phyloP scores from a whole-genome alignment of 2,888 invertebrate species.

The Dascillus cervinus region DNA sequence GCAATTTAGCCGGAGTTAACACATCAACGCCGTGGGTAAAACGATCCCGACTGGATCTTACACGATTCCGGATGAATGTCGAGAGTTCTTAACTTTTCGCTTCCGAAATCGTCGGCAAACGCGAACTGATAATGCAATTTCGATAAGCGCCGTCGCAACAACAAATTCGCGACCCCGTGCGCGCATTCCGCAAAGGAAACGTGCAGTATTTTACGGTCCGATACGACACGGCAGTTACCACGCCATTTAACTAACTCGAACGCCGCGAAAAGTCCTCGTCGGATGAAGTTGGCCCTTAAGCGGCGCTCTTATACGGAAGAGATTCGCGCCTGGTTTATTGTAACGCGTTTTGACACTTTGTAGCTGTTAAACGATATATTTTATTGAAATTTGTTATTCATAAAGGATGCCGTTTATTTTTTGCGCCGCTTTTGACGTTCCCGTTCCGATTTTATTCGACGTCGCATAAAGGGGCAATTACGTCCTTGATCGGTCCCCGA shows the following conservation, averaged over 20 bases:
- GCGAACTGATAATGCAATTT: too few species aligned
- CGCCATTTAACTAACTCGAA: slow-evolving; percentile 19
- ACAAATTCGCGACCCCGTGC: too few species aligned
- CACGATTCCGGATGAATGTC: slow-evolving; percentile 16
- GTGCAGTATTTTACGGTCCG: slow-evolving; percentile 13
- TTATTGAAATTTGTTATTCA: slow-evolving; percentile 19
- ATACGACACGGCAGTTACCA: slow-evolving; percentile 17
- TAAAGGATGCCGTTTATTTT: slow-evolving; percentile 8
- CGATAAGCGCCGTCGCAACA: too few species aligned
- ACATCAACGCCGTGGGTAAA: slow-evolving; percentile 35
- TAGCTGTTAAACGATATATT: slow-evolving; percentile 24
- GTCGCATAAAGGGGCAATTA: too few species aligned
- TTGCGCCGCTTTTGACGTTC: slow-evolving; percentile 1
- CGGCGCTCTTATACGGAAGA: slow-evolving; percentile 12
- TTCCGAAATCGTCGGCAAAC: slow-evolving; percentile 21
- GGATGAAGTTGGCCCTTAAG: slow-evolving; percentile 8
- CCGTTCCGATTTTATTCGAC: neutral
- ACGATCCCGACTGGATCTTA: slow-evolving; percentile 23
- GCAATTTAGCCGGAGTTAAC: slow-evolving; percentile 41
- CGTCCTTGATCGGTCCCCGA: too few species aligned
- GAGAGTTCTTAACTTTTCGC: slow-evolving; percentile 17
- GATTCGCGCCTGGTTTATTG: slow-evolving; percentile 20
- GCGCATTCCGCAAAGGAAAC: too few species aligned
- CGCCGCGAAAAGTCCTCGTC: slow-evolving; percentile 12
- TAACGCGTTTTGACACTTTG: slow-evolving; percentile 28